A percentile compares a stretch with the other conserved stretches of the same genome.
Evolutionary conservation across 2,888 invertebrate species (phyloP).

Genomic region (Hirtodrosophila duncani): DNA sequence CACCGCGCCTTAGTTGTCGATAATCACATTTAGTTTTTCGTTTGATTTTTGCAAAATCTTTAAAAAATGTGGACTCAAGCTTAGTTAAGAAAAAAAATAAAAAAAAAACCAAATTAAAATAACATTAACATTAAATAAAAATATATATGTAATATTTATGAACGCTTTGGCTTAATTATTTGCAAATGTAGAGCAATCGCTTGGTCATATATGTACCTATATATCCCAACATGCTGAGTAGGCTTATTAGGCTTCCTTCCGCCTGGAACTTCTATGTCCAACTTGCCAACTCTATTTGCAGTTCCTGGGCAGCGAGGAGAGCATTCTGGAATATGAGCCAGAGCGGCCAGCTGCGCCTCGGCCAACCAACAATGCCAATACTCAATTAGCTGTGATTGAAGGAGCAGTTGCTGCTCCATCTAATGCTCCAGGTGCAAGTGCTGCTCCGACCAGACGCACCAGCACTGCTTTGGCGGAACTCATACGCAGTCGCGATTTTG

Average conservation of each 20-base stretch:
- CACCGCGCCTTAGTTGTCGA: constrained; percentile 43
- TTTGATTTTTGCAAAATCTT: constrained; percentile 45
- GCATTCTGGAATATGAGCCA: constrained; percentile 86
- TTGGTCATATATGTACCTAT: too few species aligned
- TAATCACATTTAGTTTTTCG: constrained; percentile 26
- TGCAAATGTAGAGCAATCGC: too few species aligned
- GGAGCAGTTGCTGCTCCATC: neutral
- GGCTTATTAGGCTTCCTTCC: too few species aligned
- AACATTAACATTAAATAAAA: constrained; percentile 28
- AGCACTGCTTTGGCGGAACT: constrained; percentile 61
- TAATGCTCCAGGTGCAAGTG: neutral
- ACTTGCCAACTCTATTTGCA: constrained; percentile 66
- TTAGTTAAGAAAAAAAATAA: constrained; percentile 42
- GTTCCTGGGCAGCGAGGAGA: constrained; percentile 92
- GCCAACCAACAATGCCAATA: constrained; percentile 10
- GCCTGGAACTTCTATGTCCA: too few species aligned
- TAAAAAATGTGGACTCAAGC: constrained; percentile 58
- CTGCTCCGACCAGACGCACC: constrained; percentile 36
- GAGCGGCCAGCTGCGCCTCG: constrained; percentile 74
- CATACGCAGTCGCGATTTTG: constrained; percentile 73
- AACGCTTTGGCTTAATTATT: too few species aligned
- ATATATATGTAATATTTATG: too few species aligned
- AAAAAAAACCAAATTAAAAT: neutral
- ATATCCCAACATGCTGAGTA: too few species aligned
- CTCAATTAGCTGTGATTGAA: neutral